Conservation (phyloP, 2,797 vertebrate genomes). For the Odontamblyopus rebecca region DNA sequence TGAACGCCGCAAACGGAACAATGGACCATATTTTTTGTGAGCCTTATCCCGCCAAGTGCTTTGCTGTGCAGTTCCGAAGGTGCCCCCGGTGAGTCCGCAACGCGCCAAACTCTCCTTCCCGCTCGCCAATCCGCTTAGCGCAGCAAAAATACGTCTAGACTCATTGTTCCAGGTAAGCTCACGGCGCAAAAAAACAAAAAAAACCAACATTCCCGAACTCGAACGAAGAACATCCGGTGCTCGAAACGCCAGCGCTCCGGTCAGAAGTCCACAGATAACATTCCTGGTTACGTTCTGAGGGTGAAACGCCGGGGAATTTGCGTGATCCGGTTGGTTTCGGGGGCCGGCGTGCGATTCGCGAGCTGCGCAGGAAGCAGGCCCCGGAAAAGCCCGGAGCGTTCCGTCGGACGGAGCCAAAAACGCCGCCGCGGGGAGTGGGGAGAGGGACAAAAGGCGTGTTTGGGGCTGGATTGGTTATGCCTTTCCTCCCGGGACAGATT, state of each 20-base stretch:
- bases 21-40: slow-evolving; percentile 47
- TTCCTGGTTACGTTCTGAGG: slow-evolving; percentile 61
- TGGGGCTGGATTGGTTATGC: slow-evolving; percentile 40
- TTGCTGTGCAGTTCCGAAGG: slow-evolving; percentile 46
- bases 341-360: slow-evolving; percentile 36
- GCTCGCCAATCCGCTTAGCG: slow-evolving; percentile 56
- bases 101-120: slow-evolving; percentile 54
- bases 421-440: slow-evolving; percentile 41
- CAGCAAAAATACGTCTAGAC: slow-evolving; percentile 51
- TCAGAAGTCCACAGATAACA: slow-evolving; percentile 14
- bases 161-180: slow-evolving; percentile 51
- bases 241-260: slow-evolving; percentile 46
- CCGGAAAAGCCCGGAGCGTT: slow-evolving; percentile 45
- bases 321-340: slow-evolving; percentile 28
- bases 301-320: slow-evolving; percentile 57
- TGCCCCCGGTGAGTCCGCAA: slow-evolving; percentile 46
- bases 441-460: slow-evolving; percentile 35
- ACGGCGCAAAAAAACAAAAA: slow-evolving; percentile 36
- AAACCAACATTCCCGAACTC: slow-evolving; percentile 7
- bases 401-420: slow-evolving; percentile 67
- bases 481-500: slow-evolving; percentile 24
- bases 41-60: slow-evolving; percentile 65
- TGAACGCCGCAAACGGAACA: slow-evolving; percentile 52
- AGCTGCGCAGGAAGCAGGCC: slow-evolving; percentile 44
- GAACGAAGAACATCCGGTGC: slow-evolving; percentile 34